A percentile compares a stretch with the other conserved stretches of the same genome.
Evolutionary conservation across 2,888 invertebrate species (phyloP).

Genomic region (Plagodis dolabraria): DNA sequence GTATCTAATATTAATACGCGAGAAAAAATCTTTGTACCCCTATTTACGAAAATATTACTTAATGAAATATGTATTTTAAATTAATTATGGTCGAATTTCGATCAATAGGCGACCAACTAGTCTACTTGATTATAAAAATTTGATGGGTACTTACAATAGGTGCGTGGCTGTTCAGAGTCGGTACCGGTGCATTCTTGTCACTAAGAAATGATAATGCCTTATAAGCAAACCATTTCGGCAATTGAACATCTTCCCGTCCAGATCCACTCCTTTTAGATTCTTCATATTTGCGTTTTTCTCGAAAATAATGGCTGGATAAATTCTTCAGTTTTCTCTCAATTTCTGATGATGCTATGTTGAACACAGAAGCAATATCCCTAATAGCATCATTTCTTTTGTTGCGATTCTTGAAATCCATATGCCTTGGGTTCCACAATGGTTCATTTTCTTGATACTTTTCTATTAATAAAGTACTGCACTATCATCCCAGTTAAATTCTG

Average conservation of each 20-base stretch:
- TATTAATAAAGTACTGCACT: no score
- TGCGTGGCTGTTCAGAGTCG: constrained; percentile 32
- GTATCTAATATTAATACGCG: no score
- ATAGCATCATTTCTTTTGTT: constrained; percentile 41
- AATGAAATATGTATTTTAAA: no score
- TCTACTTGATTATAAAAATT: constrained; percentile 29
- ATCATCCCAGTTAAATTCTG: no score
- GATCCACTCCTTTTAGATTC: constrained; percentile 36
- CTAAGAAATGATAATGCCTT: constrained; percentile 35
- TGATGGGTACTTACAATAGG: constrained; percentile 32
- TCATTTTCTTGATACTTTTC: constrained; percentile 43
- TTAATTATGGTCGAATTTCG: no score
- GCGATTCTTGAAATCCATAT: constrained; percentile 40
- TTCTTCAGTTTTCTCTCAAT: no score
- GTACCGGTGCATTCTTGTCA: constrained; percentile 32
- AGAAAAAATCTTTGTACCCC: no score
- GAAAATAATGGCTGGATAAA: no score
- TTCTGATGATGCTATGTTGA: no score
- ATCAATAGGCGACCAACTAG: no score
- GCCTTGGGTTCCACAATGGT: constrained; percentile 39
- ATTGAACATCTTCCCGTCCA: constrained; percentile 34
- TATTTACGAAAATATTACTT: no score
- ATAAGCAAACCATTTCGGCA: constrained; percentile 39
- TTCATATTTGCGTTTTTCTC: constrained; percentile 39
- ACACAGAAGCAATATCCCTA: no score